These are phyloP conservation scores for Rhopilema esculentum DNA, from an alignment of 30 jellyfish, hydroid and myxozoan species.

Conservation along the genomic window DNA sequence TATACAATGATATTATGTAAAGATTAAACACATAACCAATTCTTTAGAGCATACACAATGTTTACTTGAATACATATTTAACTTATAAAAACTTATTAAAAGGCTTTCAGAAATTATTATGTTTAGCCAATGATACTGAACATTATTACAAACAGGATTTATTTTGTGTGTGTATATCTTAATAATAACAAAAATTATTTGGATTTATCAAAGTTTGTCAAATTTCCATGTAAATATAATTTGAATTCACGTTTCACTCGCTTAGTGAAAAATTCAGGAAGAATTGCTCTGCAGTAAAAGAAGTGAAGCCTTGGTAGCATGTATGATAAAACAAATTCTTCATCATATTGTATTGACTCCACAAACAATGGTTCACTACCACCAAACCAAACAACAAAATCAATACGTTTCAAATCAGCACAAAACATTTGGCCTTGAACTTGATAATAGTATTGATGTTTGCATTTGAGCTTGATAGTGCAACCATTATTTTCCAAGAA, in stretches of 20 bases:
- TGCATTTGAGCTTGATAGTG: background rate
- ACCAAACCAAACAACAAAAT: conserved; percentile 48
- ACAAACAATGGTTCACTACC: conserved; percentile 19
- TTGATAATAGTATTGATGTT: conserved; percentile 29
- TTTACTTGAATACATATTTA: background rate
- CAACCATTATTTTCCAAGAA: background rate
- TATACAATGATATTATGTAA: background rate
- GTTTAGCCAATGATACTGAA: background rate
- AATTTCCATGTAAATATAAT: conserved; percentile 8
- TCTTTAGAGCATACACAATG: background rate
- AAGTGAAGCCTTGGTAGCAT: background rate
- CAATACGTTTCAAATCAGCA: conserved; percentile 12
- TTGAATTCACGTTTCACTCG: background rate
- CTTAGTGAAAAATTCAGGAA: conserved; percentile 12
- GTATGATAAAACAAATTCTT: background rate
- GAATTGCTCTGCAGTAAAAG: conserved; percentile 7
- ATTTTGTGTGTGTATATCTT: background rate
- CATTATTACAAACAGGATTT: background rate
- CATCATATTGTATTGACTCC: conserved; percentile 14
- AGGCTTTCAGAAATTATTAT: background rate
- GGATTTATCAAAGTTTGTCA: background rate
- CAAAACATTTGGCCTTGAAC: conserved; percentile 53
- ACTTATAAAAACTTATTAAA: background rate
- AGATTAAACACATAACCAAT: background rate
- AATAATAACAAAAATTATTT: background rate